Conservation (phyloP, 2,113 vertebrate genomes). For the Triplophysa siluroides region DNA sequence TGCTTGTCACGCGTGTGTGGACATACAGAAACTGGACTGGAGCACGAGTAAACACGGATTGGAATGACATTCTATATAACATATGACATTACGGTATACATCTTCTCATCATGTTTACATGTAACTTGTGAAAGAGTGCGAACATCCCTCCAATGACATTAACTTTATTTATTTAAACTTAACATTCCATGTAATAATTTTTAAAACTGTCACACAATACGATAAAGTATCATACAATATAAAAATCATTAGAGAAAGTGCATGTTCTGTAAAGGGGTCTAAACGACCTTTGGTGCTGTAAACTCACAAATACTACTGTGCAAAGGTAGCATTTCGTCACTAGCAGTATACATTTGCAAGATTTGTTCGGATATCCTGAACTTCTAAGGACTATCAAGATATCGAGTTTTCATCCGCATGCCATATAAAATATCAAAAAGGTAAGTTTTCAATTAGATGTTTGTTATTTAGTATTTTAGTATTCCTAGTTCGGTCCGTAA, state of each 20-base stretch:
- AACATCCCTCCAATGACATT: not conserved
- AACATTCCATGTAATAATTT: not conserved
- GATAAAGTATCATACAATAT: no score
- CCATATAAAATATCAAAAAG: not conserved
- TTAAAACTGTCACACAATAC: not conserved
- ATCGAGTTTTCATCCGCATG: not conserved
- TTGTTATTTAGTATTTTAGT: not conserved
- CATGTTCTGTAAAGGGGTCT: not conserved
- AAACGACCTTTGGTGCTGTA: not conserved
- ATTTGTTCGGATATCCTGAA: not conserved
- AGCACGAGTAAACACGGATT: not conserved
- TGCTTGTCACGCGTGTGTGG: not conserved
- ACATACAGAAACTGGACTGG: not conserved
- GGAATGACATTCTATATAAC: not conserved
- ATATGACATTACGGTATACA: not conserved
- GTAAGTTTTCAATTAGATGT: not conserved
- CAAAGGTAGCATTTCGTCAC: constrained; percentile 28
- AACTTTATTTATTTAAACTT: no score
- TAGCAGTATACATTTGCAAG: not conserved
- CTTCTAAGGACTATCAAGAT: no score
- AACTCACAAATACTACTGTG: not conserved
- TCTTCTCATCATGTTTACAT: not conserved
- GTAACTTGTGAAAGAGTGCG: not conserved
- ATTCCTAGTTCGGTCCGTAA: not conserved
- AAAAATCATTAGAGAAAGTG: not conserved